Evolutionary conservation across 2,113 vertebrate species (phyloP).

Genomic region (Actinemys pallida): DNA sequence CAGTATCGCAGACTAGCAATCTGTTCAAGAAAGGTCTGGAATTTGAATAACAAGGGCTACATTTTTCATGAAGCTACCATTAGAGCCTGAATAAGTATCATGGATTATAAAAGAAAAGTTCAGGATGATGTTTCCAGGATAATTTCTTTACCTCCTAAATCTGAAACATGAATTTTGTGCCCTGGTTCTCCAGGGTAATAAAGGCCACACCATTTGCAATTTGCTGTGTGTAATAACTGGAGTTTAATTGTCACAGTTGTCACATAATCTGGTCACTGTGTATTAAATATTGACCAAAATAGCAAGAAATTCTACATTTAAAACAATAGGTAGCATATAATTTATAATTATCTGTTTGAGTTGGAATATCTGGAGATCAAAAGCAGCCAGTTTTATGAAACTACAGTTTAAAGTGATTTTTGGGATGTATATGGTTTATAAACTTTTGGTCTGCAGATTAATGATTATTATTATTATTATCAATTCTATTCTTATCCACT

Average conservation of each 20-base stretch:
- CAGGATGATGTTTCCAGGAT: background rate
- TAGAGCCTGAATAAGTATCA: background rate
- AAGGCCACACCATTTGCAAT: background rate
- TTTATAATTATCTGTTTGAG: rapidly evolving
- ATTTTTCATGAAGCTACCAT: background rate
- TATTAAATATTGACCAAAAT: background rate
- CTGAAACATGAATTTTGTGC: background rate
- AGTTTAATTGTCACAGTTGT: background rate
- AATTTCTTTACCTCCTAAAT: background rate
- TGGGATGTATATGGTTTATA: background rate
- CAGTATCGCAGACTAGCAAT: background rate
- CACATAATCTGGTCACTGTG: background rate
- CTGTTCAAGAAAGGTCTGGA: background rate
- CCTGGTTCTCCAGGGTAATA: background rate
- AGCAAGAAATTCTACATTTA: background rate
- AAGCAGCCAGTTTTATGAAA: background rate
- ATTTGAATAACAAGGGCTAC: background rate
- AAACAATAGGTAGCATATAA: background rate
- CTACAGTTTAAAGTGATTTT: background rate
- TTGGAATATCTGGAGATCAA: background rate
- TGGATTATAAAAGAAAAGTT: background rate
- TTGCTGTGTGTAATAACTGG: background rate
- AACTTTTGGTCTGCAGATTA: background rate
- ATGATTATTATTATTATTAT: rapidly evolving
- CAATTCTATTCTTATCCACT: background rate